phyloP scores from a whole-genome alignment of 2,113 vertebrate genomes.

The Chaetodon trifascialis region DNA sequence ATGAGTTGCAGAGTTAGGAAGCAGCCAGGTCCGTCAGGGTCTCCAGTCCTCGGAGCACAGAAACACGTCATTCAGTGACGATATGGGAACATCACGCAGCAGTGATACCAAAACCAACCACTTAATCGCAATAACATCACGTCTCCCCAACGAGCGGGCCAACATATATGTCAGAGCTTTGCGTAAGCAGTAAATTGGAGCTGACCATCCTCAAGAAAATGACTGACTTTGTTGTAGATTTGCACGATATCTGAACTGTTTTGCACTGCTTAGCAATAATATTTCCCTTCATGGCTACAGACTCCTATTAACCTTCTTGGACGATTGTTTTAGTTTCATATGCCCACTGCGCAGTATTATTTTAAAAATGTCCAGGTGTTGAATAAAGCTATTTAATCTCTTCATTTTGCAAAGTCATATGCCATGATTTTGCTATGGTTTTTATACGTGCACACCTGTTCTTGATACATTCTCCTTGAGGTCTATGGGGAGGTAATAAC shows the following conservation, averaged over 20 bases:
- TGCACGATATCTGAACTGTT: conserved; percentile 51
- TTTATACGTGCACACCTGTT: conserved; percentile 75
- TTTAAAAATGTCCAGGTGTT: conserved; percentile 57
- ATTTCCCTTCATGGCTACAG: conserved; percentile 68
- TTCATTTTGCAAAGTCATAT: conserved; percentile 55
- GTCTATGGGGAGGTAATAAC: conserved; percentile 73
- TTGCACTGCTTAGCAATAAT: conserved; percentile 54
- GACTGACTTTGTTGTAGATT: conserved; percentile 36
- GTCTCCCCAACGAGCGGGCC: conserved; percentile 1
- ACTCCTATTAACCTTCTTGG: conserved; percentile 61
- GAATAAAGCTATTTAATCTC: conserved; percentile 65
- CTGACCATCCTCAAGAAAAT: conserved; percentile 34
- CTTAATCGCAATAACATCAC: conserved; percentile 59
- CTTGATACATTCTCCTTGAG: conserved; percentile 57
- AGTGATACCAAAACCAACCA: conserved; percentile 55
- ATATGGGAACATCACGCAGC: conserved; percentile 54
- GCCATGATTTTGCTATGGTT: conserved; percentile 42
- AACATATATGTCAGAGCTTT: conserved; percentile 48
- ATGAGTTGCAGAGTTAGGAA: conserved; percentile 48
- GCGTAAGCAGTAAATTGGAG: conserved; percentile 41
- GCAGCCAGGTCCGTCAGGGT: conserved; percentile 38
- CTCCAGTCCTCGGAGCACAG: conserved; percentile 43
- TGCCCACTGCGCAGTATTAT: conserved; percentile 60
- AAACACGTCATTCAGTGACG: conserved; percentile 58
- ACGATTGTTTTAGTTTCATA: conserved; percentile 68